Percentiles rank a stretch among this genome's conserved stretches.
Conservation (phyloP, 2,113 vertebrate species). For the Pitta sordida region DNA sequence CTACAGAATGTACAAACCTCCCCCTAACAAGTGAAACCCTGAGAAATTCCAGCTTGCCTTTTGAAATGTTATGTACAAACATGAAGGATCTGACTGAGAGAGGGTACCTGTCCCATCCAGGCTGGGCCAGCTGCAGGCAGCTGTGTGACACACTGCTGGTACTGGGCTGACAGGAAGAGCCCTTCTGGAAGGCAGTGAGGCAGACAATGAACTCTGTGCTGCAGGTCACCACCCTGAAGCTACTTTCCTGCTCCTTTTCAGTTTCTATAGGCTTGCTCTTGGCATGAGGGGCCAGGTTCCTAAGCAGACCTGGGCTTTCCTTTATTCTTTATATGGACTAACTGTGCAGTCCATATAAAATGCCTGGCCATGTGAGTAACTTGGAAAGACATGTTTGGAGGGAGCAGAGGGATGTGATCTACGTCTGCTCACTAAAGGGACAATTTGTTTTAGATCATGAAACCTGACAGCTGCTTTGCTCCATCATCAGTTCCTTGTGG, state of each 20-base stretch:
- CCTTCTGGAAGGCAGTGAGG: background rate
- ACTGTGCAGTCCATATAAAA: background rate
- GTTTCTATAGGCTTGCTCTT: background rate
- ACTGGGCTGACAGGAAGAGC: background rate
- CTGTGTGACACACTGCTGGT: background rate
- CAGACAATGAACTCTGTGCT: background rate
- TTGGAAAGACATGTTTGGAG: background rate
- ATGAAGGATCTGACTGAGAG: background rate
- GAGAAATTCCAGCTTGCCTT: background rate
- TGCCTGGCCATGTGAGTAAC: background rate
- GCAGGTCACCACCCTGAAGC: background rate
- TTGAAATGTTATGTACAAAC: background rate
- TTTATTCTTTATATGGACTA: background rate
- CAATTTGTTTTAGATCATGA: background rate
- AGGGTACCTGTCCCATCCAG: background rate
- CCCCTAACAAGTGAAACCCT: background rate
- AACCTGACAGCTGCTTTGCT: background rate
- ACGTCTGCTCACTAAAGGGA: background rate
- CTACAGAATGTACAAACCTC: background rate
- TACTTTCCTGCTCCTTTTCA: background rate
- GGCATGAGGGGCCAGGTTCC: background rate
- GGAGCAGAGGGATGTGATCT: fast-evolving
- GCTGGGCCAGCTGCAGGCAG: background rate
- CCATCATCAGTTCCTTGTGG: background rate
- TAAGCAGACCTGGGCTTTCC: background rate